Evolutionary conservation across 2,888 invertebrate genomes (phyloP), one percentile per base, ranked within the genome.

Genomic region (Itoplectis maculator): DNA sequence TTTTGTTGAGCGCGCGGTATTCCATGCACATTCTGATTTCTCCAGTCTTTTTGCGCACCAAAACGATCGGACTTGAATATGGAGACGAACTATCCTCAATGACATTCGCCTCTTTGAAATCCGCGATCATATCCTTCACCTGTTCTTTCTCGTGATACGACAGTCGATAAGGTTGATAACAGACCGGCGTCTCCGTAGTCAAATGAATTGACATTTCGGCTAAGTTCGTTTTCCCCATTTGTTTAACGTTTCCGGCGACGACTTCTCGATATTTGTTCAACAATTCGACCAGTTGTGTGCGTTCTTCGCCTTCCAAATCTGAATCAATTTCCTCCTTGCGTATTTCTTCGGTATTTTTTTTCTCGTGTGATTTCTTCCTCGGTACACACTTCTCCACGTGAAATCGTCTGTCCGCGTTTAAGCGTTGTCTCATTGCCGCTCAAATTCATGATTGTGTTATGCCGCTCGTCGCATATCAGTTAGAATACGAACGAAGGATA

Each of bases 161-260:
- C 51, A 88, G 61, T 23, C 89, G 78, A 61, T 90, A 90, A 0
- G 89, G 88, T 69, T 82, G 75, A 68, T 87, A 88, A 45, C 79
- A 72, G n/a, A 90, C 86, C 0, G 88, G 47, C 4, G 35, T 49
- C 9, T 79, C 59, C 51, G 37, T 18, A n/a, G 35, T 59, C 6
- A 82, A 18, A 7, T 70, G 56, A 20, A 79, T 82, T 11, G 51
- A 29, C 29, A 80, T 80, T 40, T 65, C 35, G 0, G 74, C 20
- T 1, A 42, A 35, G 4, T 3, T 11, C 40, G 11, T 51, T 20
- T 29, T 15, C 18, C 7, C 72, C 4, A 78, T 35, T 11, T 78
- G 63, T 0, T 23, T 15, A 0, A 72, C 29, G 5, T 49, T 78
- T 23, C 35, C 15, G 13, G 72, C 61, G 3, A 72, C 20, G 20